Evolutionary conservation across 2,888 invertebrate genomes (phyloP), one percentile per base, ranked within the genome.

Genomic region (Ophion obscuratus): DNA sequence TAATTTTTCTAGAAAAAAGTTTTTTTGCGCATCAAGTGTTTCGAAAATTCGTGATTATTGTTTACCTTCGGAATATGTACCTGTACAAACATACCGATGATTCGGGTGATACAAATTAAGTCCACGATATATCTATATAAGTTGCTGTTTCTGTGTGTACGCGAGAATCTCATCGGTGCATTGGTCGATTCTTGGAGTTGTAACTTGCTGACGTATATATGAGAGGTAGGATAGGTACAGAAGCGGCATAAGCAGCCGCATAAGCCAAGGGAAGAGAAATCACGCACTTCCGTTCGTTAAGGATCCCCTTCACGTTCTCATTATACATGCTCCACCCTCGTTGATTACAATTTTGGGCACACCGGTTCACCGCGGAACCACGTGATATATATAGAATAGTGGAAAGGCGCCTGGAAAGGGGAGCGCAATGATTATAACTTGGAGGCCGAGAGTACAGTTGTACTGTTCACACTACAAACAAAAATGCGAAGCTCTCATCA

Each of bases 291-390:
- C 79, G 61, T 68, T 47, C 83, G 79, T 79, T 68, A 68, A 83
- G 78, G 67, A 79, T 79, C 77, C 74, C 67, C 74, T 83, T 83
- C 83, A 83, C 83, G 83, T 78, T 74, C 83, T 83, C 78, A 83
- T 83, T 83, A 83, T 79, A 74, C 83, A 79, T 74, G 78, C 83
- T 78, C 74, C 83, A 31, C 83, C 83, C 78, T 74, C 74, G 83
- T 75, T 83, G 83, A 83, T 83, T 83, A 79, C 79, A 70, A 83
- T 79, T 83, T 83, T 68, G 78, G 83, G 74, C 74, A 79, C 68
- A 73, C 68, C 62, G 78, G 74, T 70, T 79, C 74, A 74, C 79
- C 68, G 74, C 62, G 61, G 74, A 68, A 70, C 78, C 47, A n/a
- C 47, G 61, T 47, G 61, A 31, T 44, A 5, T 44, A 5, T 20